Conservation (phyloP, 1,140 invertebrate genomes). For the Hypothenemus hampei region DNA sequence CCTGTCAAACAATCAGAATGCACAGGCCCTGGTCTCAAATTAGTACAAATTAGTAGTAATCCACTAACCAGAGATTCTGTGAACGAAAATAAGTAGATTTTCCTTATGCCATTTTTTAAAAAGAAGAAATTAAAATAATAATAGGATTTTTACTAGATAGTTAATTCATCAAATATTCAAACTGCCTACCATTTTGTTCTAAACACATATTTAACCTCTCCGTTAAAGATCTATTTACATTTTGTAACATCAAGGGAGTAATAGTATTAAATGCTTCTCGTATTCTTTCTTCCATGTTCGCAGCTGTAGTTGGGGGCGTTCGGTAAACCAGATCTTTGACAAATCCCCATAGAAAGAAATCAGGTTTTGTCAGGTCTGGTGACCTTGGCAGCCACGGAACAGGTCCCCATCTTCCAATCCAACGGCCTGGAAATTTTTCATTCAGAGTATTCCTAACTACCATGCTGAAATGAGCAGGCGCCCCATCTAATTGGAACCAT, state of each 20-base stretch:
- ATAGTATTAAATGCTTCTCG: background rate
- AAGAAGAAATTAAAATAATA: too few relatives aligned
- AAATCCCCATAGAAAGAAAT: background rate
- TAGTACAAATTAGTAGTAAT: too few relatives aligned
- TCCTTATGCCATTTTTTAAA: too few relatives aligned
- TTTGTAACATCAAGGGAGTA: background rate
- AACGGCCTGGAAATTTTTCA: conserved; percentile 40
- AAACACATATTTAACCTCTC: background rate
- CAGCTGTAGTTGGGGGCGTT: background rate
- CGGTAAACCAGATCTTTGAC: background rate
- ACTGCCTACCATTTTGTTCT: too few relatives aligned
- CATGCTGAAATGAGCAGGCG: conserved; percentile 37
- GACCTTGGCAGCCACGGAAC: background rate
- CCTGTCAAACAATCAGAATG: too few relatives aligned
- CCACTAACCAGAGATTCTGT: too few relatives aligned
- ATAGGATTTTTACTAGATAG: too few relatives aligned
- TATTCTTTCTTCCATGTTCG: background rate
- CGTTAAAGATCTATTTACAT: background rate
- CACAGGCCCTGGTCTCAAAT: too few relatives aligned
- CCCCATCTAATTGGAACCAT: conserved; percentile 44
- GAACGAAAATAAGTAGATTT: too few relatives aligned
- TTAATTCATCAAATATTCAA: too few relatives aligned
- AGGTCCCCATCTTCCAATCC: conserved; percentile 39
- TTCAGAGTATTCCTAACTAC: conserved; percentile 39
- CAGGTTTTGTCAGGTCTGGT: background rate